Evolutionary conservation across 2,797 vertebrate genomes (phyloP).

Genomic region (Scarus forsteni): DNA sequence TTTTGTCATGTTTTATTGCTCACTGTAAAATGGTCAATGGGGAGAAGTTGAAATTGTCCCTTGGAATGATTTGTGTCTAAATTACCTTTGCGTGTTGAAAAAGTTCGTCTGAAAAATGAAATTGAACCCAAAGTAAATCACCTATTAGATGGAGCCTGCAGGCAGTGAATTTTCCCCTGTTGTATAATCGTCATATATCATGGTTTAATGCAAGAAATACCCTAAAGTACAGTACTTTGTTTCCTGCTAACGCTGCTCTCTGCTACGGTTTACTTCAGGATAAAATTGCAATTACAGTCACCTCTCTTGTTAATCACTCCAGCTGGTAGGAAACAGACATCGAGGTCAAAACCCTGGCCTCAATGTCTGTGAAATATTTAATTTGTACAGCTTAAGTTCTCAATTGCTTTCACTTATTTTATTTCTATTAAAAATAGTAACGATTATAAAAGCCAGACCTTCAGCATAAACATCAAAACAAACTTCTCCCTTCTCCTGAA

Average conservation of each 20-base stretch:
- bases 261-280: not conserved
- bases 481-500: conserved; percentile 4
- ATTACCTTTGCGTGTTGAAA: conserved; percentile 26
- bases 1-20: conserved; percentile 47
- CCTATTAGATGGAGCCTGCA: conserved; percentile 23
- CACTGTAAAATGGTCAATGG: conserved; percentile 31
- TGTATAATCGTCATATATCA: conserved; percentile 26
- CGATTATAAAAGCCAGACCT: conserved; percentile 16
- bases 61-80: conserved; percentile 30
- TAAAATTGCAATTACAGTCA: not conserved
- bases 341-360: conserved; percentile 16
- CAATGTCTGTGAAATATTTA: conserved; percentile 25
- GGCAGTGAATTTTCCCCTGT: conserved; percentile 8
- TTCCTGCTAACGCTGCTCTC: conserved; percentile 16
- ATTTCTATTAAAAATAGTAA: not conserved
- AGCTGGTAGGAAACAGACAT: conserved; percentile 28
- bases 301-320: conserved; percentile 19
- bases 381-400: conserved; percentile 16
- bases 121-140: conserved; percentile 41
- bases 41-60: conserved; percentile 34
- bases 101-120: conserved; percentile 41
- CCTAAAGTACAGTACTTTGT: conserved; percentile 16
- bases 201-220: conserved; percentile 36
- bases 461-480: too few relatives aligned
- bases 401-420: conserved; percentile 23